A percentile compares a stretch with the other conserved stretches of the same genome.
Conservation (phyloP, 2,113 vertebrate genomes). For the Haemorhous mexicanus region DNA sequence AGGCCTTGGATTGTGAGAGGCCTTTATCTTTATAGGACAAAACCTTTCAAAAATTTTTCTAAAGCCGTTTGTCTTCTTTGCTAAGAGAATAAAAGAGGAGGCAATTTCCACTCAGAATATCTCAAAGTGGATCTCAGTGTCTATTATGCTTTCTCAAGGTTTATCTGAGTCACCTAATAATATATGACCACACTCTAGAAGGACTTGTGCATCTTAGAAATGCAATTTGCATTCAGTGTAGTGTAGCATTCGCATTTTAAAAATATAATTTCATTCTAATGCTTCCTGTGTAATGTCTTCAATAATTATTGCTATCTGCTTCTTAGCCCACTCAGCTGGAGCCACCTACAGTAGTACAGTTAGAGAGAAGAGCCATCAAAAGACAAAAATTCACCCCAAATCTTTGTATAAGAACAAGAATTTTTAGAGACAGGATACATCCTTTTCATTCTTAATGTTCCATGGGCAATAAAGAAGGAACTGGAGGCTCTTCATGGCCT, state of each 20-base stretch:
- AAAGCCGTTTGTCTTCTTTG: background rate
- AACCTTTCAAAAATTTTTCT: background rate
- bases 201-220: background rate
- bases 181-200: background rate
- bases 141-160: constrained; percentile 6
- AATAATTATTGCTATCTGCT: background rate
- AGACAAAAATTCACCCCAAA: background rate
- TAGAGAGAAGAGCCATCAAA: background rate
- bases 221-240: background rate
- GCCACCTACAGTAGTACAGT: background rate
- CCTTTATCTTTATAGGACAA: constrained; percentile 24
- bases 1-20: background rate
- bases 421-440: background rate
- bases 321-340: background rate
- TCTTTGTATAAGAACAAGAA: background rate
- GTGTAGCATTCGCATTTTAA: background rate
- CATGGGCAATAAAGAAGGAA: background rate
- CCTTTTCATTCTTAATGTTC: background rate
- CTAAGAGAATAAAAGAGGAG: constrained; percentile 24
- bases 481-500: background rate
- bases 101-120: constrained; percentile 40
- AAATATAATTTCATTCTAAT: background rate
- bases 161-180: constrained; percentile 18
- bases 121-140: constrained; percentile 18
- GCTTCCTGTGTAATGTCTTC: background rate